These are phyloP conservation scores for Plebejus anna DNA, from an alignment of 2,888 invertebrate species.

Conservation along the genomic window DNA sequence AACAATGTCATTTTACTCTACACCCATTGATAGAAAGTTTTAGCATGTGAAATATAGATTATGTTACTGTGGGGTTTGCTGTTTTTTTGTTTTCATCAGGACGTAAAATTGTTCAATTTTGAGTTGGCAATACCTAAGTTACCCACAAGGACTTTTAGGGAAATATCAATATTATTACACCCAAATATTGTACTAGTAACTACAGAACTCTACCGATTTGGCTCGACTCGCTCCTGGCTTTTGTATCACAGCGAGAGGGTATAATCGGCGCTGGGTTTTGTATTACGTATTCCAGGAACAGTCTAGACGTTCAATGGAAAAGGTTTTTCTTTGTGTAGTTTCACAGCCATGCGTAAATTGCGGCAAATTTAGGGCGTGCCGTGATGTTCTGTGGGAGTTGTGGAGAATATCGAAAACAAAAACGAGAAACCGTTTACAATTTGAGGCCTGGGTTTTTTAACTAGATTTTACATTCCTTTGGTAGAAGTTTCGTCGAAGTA, in stretches of 20 bases:
- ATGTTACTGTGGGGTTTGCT: not conserved
- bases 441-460: not conserved
- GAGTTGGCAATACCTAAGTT: not conserved
- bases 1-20: not conserved
- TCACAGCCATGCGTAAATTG: conserved; percentile 25
- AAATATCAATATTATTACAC: not conserved
- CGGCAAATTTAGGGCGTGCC: conserved; percentile 23
- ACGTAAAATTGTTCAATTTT: not conserved
- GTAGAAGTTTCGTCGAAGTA: too few species aligned
- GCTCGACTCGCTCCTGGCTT: not conserved
- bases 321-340: conserved; percentile 22
- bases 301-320: conserved; percentile 17
- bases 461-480: not conserved
- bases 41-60: not conserved
- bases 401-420: conserved; percentile 22
- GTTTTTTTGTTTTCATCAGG: not conserved
- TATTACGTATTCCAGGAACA: conserved; percentile 19
- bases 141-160: not conserved
- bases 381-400: not conserved
- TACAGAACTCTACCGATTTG: not conserved
- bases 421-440: not conserved
- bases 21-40: not conserved
- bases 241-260: conserved; percentile 1
- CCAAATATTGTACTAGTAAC: not conserved
- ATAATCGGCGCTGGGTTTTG: conserved; percentile 14